Conservation (phyloP, 2,113 vertebrate genomes). For the Cryptoleucopteryx plumbea region DNA sequence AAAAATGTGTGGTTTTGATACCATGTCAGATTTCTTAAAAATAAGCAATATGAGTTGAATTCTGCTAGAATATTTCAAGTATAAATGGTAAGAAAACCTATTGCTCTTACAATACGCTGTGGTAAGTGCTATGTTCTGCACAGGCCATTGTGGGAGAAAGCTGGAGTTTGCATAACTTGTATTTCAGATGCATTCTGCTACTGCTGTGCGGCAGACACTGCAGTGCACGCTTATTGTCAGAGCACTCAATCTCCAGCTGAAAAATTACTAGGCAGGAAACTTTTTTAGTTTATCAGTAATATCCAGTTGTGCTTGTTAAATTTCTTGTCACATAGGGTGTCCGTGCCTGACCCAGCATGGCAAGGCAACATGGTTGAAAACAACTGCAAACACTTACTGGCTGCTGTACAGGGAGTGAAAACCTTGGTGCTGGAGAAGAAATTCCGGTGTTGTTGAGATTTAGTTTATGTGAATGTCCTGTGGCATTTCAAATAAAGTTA, state of each 20-base stretch:
- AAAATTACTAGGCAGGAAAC: background rate
- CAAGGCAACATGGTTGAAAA: too few relatives aligned
- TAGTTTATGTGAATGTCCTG: background rate
- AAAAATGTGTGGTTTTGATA: background rate
- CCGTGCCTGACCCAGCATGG: background rate
- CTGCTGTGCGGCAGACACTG: background rate
- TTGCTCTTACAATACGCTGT: accelerated
- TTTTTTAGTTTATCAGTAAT: background rate
- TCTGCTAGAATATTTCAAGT: background rate
- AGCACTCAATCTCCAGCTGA: background rate
- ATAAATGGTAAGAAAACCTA: background rate
- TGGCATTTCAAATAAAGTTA: background rate
- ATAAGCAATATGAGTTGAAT: too few relatives aligned
- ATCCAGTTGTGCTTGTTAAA: background rate
- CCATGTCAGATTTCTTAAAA: background rate
- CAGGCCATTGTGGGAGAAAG: too few relatives aligned
- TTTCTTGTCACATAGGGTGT: background rate
- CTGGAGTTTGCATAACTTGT: background rate
- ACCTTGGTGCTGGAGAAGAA: background rate
- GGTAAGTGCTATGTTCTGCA: background rate
- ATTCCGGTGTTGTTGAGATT: background rate
- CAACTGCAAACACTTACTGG: background rate
- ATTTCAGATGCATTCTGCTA: background rate
- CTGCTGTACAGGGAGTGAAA: background rate
- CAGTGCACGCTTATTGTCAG: background rate